Percentiles rank a stretch among this genome's conserved stretches.
phyloP scores from a whole-genome alignment of 2,113 vertebrate species.

The Bubo blakistoni region DNA sequence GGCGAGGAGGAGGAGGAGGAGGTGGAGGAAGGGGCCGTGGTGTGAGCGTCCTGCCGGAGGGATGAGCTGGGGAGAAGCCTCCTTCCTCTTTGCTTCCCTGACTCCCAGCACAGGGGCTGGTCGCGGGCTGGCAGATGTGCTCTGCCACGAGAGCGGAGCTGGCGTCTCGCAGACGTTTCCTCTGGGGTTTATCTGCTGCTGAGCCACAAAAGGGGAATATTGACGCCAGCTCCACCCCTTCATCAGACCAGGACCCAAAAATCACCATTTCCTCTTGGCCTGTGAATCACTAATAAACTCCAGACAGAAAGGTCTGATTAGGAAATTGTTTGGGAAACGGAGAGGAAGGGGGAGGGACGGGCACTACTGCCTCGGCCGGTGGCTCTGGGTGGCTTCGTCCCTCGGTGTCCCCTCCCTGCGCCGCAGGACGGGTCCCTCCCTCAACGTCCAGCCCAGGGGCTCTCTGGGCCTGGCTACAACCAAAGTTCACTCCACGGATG shows the following conservation, averaged over 20 bases:
- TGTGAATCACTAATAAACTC: conserved; percentile 68
- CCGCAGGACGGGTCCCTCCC: fast-evolving
- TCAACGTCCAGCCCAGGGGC: too few relatives aligned
- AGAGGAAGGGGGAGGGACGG: conserved; percentile 6
- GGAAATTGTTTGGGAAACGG: conserved; percentile 70
- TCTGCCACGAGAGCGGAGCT: neutral
- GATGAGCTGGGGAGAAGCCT: neutral
- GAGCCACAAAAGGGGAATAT: neutral
- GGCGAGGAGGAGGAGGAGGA: neutral
- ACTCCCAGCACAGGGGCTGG: neutral
- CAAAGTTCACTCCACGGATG: neutral
- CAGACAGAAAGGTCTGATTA: conserved; percentile 61
- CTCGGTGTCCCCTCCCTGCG: neutral
- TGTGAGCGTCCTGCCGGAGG: fast-evolving
- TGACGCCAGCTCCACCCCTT: neutral
- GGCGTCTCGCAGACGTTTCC: neutral
- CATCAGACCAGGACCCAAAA: conserved; percentile 3
- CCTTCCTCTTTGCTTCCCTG: neutral
- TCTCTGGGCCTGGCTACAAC: neutral
- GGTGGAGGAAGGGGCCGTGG: fast-evolving
- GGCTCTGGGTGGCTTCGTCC: neutral
- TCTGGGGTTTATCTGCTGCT: neutral
- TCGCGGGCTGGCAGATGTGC: neutral
- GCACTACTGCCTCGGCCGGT: neutral
- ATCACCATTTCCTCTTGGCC: conserved; percentile 62